Evolutionary conservation across 2,113 vertebrate genomes (phyloP).

Genomic region (Brachypodius melanocephalos): DNA sequence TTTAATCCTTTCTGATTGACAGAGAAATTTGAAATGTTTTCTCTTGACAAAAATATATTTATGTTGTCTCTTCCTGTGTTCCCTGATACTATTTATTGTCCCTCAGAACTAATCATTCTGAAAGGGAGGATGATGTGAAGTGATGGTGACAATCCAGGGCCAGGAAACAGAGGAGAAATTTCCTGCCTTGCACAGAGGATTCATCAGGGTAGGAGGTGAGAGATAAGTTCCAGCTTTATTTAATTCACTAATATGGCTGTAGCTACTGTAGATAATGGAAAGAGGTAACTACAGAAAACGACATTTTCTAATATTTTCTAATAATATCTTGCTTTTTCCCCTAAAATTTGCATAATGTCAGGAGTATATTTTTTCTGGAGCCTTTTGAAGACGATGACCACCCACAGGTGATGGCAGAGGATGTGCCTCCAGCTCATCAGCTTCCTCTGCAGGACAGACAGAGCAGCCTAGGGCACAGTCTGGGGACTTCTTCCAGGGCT

Average conservation of each 20-base stretch:
- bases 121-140: background rate
- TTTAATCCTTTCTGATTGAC: background rate
- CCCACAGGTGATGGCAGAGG: background rate
- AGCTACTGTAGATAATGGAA: background rate
- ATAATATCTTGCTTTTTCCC: accelerated
- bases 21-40: background rate
- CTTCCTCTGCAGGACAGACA: background rate
- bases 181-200: background rate
- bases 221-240: background rate
- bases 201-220: background rate
- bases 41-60: background rate
- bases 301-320: background rate
- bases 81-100: background rate
- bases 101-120: background rate
- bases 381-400: background rate
- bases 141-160: background rate
- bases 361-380: background rate
- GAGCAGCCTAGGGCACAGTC: background rate
- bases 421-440: background rate
- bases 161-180: background rate
- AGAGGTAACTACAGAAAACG: background rate
- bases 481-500: background rate
- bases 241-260: background rate
- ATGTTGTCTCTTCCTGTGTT: background rate
- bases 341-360: background rate